A percentile compares a stretch with the other conserved stretches of the same genome.
phyloP scores from a whole-genome alignment of 1,140 invertebrate genomes.

The Brachionus rotundiformis region DNA sequence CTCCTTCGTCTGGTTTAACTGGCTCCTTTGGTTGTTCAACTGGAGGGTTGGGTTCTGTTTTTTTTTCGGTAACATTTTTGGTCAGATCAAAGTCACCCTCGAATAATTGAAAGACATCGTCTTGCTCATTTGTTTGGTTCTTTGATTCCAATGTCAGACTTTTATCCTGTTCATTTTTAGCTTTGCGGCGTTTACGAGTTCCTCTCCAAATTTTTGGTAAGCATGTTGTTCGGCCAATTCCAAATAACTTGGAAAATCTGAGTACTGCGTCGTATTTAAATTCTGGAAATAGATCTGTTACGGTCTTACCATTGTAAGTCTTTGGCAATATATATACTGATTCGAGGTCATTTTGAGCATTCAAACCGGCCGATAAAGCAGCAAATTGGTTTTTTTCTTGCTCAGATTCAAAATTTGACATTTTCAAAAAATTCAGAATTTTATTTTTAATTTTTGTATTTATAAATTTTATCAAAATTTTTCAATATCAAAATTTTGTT shows the following conservation, averaged over 20 bases:
- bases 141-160: neutral
- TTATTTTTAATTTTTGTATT: neutral
- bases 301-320: conserved; percentile 51
- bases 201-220: conserved; percentile 43
- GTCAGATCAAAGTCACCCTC: neutral
- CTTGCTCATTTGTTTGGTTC: neutral
- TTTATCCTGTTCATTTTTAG: neutral
- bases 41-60: neutral
- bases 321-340: conserved; percentile 35
- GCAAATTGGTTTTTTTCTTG: conserved; percentile 35
- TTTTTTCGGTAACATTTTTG: neutral
- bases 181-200: neutral
- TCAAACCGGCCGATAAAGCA: neutral
- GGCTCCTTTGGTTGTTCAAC: neutral
- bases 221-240: conserved; percentile 9
- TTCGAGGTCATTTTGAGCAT: conserved; percentile 24
- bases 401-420: conserved; percentile 45
- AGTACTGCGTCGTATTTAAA: conserved; percentile 47
- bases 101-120: conserved; percentile 21
- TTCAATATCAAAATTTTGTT: neutral
- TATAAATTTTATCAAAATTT: neutral
- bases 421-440: neutral
- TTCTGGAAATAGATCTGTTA: conserved; percentile 35
- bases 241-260: conserved; percentile 39
- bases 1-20: neutral